Evolutionary conservation across 2,888 invertebrate species (phyloP).

Genomic region (Girardia tigrina): DNA sequence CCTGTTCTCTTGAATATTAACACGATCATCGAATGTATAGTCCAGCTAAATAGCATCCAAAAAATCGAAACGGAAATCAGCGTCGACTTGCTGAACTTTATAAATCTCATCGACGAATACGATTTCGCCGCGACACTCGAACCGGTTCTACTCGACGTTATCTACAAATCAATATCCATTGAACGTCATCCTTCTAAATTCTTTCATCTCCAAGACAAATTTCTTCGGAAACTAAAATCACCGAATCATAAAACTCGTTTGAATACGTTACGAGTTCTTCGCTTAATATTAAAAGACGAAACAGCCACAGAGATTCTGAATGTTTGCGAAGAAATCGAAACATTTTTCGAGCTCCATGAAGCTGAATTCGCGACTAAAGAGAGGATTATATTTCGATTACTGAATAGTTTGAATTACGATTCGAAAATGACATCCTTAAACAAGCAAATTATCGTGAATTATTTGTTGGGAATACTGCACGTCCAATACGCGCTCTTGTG

Average conservation of each 20-base stretch:
- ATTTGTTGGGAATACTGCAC: neutral
- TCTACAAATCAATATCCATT: neutral
- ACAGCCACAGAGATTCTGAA: neutral
- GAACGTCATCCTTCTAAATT: neutral
- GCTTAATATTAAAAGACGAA: neutral
- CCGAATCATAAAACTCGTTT: neutral
- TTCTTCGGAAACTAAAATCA: too few relatives aligned
- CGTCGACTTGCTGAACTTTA: neutral
- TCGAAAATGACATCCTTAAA: neutral
- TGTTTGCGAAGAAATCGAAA: neutral
- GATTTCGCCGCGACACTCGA: neutral
- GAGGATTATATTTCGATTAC: neutral
- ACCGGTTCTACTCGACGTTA: neutral
- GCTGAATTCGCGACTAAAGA: neutral
- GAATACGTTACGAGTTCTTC: neutral
- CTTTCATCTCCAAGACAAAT: neutral
- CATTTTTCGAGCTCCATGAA: neutral
- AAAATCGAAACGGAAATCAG: neutral
- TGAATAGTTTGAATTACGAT: neutral
- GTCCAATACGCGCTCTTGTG: neutral
- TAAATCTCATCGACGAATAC: neutral
- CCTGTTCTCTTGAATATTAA: neutral
- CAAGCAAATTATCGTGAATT: neutral
- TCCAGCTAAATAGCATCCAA: neutral
- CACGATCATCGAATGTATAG: neutral